Base-by-base conservation (phyloP, 2,113 vertebrate genomes). In the Paraplagusia blochii region DNA sequence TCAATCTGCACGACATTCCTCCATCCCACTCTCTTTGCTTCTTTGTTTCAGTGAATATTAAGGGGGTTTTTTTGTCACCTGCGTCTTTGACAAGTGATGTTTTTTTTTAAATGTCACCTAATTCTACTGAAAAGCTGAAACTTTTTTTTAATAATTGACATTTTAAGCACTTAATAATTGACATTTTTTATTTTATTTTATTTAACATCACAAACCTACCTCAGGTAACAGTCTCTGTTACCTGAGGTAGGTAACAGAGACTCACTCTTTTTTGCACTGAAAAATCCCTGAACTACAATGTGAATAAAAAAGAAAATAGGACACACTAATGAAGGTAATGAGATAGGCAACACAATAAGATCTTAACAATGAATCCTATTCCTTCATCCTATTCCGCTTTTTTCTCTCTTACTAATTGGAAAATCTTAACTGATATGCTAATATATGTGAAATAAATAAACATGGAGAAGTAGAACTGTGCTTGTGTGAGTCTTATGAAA, bases 371-470 rank as follows among this genome's bases (percentile, higher is more conserved):
- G 60, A 54, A 22, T 57, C 71, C 66, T 74, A 35, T 66, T 50
- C 19, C 57, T 35, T 42, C 15, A 19, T 46, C 53, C 22, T 54
- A 47, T 34, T n/a, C n/a, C n/a, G n/a, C n/a, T n/a, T n/a, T n/a
- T 8, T n/a, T 2, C 51, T 60, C 39, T 11, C 17, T 47, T 29
- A 53, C 63, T 73, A 9, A 76, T 69, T 56, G 48, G n/a, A 56
- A 58, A 22, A 40, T 42, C 51, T 39, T 80, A 77, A 76, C 80
- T 82, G 54, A 18, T 0, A 3, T 47, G 66, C 63, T 72, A 61
- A 74, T 67, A 71, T 57, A 67, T 81, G 62, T 53, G 62, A 70
- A 39, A 57, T 50, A 76, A 73, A 56, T 69, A 78, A 73, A 72
- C 72, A 69, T 69, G 52, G 63, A 36, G 51, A 63, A 57, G 57